These are phyloP conservation scores for Pterobdella sp. DNA, from an alignment of 2,888 invertebrate genomes.

Conservation along the genomic window DNA sequence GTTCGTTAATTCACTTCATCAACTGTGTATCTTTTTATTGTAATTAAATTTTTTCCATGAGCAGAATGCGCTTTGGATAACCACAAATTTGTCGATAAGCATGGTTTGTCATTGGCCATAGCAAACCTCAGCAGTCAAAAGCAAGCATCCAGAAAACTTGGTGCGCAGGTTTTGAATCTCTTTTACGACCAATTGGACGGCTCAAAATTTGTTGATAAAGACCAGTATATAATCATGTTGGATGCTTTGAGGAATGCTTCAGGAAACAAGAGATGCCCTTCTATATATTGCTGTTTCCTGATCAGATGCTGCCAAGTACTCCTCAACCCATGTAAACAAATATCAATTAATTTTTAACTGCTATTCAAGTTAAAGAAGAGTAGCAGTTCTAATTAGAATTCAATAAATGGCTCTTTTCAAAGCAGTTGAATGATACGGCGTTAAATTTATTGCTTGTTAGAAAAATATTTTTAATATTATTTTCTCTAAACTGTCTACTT, in stretches of 20 bases:
- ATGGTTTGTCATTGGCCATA: constrained; percentile 65
- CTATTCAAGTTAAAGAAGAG: too few relatives aligned
- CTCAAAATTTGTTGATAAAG: constrained; percentile 56
- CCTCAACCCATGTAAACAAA: constrained; percentile 59
- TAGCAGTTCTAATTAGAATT: too few relatives aligned
- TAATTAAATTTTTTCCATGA: background rate
- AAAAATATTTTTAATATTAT: background rate
- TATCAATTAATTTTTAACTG: background rate
- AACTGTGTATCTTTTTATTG: too few relatives aligned
- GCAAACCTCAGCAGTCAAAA: constrained; percentile 65
- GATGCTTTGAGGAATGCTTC: constrained; percentile 62
- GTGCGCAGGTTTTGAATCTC: constrained; percentile 63
- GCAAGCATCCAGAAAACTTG: constrained; percentile 62
- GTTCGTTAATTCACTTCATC: too few relatives aligned
- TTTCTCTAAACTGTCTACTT: too few relatives aligned
- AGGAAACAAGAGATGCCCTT: constrained; percentile 56
- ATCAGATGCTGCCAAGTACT: constrained; percentile 65
- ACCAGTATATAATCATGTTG: constrained; percentile 63
- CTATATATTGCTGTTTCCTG: constrained; percentile 63
- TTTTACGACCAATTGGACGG: constrained; percentile 68
- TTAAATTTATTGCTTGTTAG: background rate
- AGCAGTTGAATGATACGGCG: too few relatives aligned
- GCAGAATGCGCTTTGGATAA: constrained; percentile 56
- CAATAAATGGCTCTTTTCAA: too few relatives aligned
- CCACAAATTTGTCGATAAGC: constrained; percentile 63